Percentiles rank a stretch among this genome's conserved stretches.
These are phyloP conservation scores for Pteria penguin DNA, from an alignment of 2,888 invertebrate species.

Conservation along the genomic window DNA sequence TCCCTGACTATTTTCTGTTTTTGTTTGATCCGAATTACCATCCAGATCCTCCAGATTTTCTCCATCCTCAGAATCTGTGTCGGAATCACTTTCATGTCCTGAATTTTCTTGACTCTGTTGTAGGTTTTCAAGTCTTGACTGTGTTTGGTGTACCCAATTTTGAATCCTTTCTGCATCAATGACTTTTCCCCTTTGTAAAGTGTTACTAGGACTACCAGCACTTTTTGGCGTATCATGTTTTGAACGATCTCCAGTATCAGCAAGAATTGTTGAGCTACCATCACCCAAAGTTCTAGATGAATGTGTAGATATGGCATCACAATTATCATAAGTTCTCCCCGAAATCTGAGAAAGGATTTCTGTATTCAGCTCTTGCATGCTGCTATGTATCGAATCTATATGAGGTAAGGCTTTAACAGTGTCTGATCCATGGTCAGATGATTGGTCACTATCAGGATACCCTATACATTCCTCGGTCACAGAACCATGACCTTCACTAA, in stretches of 20 bases:
- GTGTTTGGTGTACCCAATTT: constrained; percentile 76
- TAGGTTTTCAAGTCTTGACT: constrained; percentile 55
- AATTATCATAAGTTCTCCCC: constrained; percentile 68
- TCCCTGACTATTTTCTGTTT: background rate
- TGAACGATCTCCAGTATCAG: constrained; percentile 46
- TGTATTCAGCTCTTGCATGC: constrained; percentile 61
- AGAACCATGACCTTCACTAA: constrained; percentile 18
- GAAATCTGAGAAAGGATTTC: constrained; percentile 77
- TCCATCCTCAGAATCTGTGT: constrained; percentile 16
- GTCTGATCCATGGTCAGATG: constrained; percentile 44
- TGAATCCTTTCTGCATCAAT: constrained; percentile 76
- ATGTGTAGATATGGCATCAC: constrained; percentile 70
- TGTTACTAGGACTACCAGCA: constrained; percentile 39
- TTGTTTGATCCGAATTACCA: background rate
- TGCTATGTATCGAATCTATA: constrained; percentile 76
- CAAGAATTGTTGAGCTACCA: constrained; percentile 55
- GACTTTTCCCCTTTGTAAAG: constrained; percentile 52
- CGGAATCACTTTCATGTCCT: constrained; percentile 23
- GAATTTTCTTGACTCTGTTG: constrained; percentile 32
- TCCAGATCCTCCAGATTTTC: background rate
- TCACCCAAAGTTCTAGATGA: constrained; percentile 72
- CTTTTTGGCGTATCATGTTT: constrained; percentile 41
- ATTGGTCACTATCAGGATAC: constrained; percentile 35
- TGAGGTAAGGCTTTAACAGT: constrained; percentile 67
- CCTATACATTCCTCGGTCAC: constrained; percentile 38